Conservation (phyloP, 2,797 vertebrate species). For the Brotula barbata region DNA sequence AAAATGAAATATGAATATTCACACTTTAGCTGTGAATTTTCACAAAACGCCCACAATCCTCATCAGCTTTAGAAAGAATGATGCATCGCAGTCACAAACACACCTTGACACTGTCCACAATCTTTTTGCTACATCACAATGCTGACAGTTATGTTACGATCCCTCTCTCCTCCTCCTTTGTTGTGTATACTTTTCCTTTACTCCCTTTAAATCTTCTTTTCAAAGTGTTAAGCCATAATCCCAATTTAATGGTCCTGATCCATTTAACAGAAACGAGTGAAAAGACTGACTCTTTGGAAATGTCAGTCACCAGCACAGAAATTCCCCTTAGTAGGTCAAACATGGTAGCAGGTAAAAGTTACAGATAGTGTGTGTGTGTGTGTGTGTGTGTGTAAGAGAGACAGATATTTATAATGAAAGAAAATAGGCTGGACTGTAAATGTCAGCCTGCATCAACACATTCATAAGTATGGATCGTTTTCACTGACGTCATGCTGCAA, state of each 20-base stretch:
- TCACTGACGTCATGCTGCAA: too few species aligned
- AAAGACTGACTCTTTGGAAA: slow-evolving; percentile 15
- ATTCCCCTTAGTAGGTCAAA: too few species aligned
- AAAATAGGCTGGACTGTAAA: too few species aligned
- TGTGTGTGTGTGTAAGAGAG: too few species aligned
- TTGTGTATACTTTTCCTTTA: not conserved
- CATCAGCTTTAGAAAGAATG: not conserved
- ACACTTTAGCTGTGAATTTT: slow-evolving; percentile 20
- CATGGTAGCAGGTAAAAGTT: too few species aligned
- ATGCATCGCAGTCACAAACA: not conserved
- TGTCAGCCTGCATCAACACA: too few species aligned
- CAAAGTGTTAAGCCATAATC: slow-evolving; percentile 25
- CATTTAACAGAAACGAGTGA: slow-evolving; percentile 34
- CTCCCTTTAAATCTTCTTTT: not conserved
- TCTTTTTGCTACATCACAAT: not conserved
- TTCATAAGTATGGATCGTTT: too few species aligned
- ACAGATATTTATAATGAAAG: too few species aligned
- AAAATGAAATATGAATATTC: slow-evolving; percentile 3
- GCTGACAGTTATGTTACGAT: not conserved
- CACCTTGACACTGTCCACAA: not conserved
- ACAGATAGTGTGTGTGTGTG: too few species aligned
- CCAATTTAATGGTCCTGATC: slow-evolving; percentile 38
- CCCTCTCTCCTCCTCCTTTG: not conserved
- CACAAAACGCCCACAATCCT: slow-evolving; percentile 6
- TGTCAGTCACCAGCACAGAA: slow-evolving; percentile 18